Conservation (phyloP, 2,797 vertebrate species). For the Cuniculus paca region DNA sequence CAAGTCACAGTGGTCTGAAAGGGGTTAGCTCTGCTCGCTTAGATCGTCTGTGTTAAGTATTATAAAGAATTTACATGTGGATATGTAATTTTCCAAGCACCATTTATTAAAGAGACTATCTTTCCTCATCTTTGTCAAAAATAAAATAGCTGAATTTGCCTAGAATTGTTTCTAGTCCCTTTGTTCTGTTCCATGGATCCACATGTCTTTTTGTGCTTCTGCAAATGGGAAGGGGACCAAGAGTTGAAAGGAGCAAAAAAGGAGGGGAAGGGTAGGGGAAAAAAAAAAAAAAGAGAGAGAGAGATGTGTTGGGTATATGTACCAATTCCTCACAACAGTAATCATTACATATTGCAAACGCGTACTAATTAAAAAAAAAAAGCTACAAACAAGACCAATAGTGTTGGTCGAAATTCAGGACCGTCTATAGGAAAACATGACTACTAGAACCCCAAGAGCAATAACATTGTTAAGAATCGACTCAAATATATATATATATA, state of each 20-base stretch:
- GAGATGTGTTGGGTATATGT: not conserved
- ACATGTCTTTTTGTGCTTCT: not conserved
- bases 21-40: not conserved
- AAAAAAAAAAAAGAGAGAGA: not conserved
- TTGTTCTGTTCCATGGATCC: not conserved
- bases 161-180: not conserved
- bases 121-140: not conserved
- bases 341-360: not conserved
- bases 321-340: not conserved
- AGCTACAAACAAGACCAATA: not conserved
- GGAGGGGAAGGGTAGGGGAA: not conserved
- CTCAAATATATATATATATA: not conserved
- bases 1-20: not conserved
- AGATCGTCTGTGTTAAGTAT: not conserved
- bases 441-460: not conserved
- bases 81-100: not conserved
- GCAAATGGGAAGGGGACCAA: not conserved
- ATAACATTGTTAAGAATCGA: not conserved
- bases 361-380: not conserved
- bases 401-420: not conserved
- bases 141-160: not conserved
- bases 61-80: not conserved
- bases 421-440: not conserved
- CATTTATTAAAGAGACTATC: not conserved
- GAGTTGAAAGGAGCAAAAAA: not conserved